Percentiles rank a stretch among this genome's conserved stretches.
phyloP scores from a whole-genome alignment of 1,140 invertebrate species.

The Periplaneta americana region DNA sequence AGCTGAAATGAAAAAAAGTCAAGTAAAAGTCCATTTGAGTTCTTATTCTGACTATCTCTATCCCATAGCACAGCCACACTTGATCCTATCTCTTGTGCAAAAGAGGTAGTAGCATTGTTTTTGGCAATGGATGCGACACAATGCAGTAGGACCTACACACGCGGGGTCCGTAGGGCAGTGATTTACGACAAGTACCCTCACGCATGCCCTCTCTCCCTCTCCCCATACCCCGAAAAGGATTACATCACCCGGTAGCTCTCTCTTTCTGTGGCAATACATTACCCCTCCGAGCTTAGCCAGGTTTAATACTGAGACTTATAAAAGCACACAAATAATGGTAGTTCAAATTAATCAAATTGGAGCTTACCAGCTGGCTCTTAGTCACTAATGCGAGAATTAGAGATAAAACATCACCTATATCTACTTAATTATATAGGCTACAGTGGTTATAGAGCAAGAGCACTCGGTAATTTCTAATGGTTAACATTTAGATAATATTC shows the following conservation, averaged over 20 bases:
- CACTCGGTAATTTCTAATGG: no score
- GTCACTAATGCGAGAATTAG: not conserved
- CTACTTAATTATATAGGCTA: no score
- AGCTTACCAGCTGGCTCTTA: not conserved
- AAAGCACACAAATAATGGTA: not conserved
- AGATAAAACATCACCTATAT: no score
- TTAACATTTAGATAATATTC: no score
- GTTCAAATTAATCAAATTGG: not conserved
- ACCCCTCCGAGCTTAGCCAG: not conserved
- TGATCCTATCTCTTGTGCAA: no score
- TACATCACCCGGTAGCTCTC: not conserved
- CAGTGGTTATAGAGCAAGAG: no score
- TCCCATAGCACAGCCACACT: no score
- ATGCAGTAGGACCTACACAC: no score
- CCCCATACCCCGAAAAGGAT: not conserved
- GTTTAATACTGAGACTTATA: not conserved
- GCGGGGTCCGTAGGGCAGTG: not conserved
- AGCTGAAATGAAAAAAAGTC: no score
- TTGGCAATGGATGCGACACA: not conserved
- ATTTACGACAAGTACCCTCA: not conserved
- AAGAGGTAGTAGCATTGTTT: no score
- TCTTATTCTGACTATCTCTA: no score
- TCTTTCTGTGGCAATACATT: not conserved
- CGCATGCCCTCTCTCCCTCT: not conserved
- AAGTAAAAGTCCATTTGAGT: no score